phyloP scores from a whole-genome alignment of 2,113 vertebrate genomes.

The Noturus placidus region DNA sequence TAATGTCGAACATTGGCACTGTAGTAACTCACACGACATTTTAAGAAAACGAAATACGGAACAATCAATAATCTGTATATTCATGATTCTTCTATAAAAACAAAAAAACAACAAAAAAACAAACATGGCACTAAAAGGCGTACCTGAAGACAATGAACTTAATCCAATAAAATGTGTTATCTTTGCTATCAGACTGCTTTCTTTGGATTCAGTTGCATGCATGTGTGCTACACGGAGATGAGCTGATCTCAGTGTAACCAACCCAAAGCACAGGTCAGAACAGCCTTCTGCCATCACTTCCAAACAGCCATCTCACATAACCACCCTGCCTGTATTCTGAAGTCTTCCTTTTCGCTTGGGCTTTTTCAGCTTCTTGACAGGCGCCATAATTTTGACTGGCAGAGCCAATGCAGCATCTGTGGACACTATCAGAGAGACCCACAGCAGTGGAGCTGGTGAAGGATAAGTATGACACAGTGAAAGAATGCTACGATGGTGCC shows the following conservation, averaged over 20 bases:
- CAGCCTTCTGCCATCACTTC: not conserved
- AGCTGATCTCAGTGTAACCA: not conserved
- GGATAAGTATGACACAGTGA: slow-evolving; percentile 67
- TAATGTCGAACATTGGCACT: slow-evolving; percentile 19
- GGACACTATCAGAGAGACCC: slow-evolving; percentile 65
- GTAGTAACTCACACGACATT: not conserved
- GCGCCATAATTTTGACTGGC: slow-evolving; percentile 66
- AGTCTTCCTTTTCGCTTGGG: not conserved
- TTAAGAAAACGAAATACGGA: not conserved
- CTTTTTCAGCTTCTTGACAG: slow-evolving; percentile 42
- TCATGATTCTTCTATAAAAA: not conserved
- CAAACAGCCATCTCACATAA: not conserved
- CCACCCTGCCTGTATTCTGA: not conserved
- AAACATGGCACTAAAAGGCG: not conserved
- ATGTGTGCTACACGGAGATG: too few relatives aligned
- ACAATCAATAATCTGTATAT: not conserved
- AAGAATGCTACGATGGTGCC: slow-evolving; percentile 64
- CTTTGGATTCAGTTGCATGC: not conserved
- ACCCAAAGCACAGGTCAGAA: not conserved
- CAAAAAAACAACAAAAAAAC: too few relatives aligned
- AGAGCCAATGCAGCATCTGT: slow-evolving; percentile 55
- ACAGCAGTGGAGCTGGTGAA: slow-evolving; percentile 62
- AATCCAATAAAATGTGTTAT: not conserved
- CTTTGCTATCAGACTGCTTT: not conserved
- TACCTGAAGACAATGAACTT: not conserved